A percentile compares a stretch with the other conserved stretches of the same genome.
These are phyloP conservation scores for Hydractinia echinata DNA, from an alignment of 30 jellyfish, hydroid and myxozoan species.

Conservation along the genomic window DNA sequence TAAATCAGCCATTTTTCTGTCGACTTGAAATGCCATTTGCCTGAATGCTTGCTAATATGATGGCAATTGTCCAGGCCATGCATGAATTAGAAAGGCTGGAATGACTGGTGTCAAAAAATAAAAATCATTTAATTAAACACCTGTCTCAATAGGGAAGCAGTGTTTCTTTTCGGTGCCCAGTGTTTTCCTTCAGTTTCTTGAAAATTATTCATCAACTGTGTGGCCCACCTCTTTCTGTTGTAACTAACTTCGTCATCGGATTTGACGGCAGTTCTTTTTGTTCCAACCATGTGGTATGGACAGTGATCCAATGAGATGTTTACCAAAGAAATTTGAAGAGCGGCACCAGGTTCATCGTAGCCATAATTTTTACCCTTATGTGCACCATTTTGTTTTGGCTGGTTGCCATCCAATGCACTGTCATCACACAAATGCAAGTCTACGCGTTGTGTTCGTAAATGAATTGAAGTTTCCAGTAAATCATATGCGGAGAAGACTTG, in stretches of 20 bases:
- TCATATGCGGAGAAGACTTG: slow-evolving; percentile 65
- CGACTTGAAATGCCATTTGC: no score
- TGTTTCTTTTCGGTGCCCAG: background rate
- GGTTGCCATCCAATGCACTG: slow-evolving; percentile 54
- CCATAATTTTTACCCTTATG: background rate
- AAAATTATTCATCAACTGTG: slow-evolving; percentile 70
- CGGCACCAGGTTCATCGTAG: slow-evolving; percentile 66
- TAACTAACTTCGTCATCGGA: slow-evolving; percentile 69
- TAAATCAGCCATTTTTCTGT: no score
- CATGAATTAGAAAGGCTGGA: no score
- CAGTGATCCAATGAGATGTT: slow-evolving; percentile 76
- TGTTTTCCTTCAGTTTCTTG: slow-evolving; percentile 65
- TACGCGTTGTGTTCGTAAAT: slow-evolving; percentile 61
- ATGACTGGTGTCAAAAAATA: no score
- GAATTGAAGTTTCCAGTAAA: slow-evolving; percentile 83
- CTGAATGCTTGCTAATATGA: no score
- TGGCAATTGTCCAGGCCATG: no score
- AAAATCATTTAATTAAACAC: no score
- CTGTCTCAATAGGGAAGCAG: no score
- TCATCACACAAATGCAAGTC: slow-evolving; percentile 95
- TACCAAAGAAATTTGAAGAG: slow-evolving; percentile 59
- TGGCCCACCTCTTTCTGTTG: slow-evolving; percentile 89
- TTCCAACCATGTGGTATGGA: slow-evolving; percentile 93
- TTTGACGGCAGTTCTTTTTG: slow-evolving; percentile 44
- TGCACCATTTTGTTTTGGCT: background rate